These are phyloP conservation scores for Cephalophus harveyi DNA, from an alignment of 2,113 vertebrate species.

Conservation along the genomic window DNA sequence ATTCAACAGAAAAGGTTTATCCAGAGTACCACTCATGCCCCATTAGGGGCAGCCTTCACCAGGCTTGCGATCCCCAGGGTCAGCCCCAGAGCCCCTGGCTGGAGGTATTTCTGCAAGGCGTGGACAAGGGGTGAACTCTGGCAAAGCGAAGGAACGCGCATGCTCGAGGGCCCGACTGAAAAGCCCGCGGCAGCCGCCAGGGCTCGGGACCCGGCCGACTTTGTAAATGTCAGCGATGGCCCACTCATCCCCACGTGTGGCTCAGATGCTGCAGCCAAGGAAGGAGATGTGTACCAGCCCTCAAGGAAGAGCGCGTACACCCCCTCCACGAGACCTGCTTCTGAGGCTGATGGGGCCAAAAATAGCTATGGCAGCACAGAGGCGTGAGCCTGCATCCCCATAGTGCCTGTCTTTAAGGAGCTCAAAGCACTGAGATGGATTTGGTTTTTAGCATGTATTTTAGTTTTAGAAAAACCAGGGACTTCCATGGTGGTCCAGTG, in stretches of 20 bases:
- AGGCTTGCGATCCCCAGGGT: neutral
- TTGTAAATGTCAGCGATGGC: neutral
- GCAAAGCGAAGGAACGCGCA: neutral
- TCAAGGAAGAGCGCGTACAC: neutral
- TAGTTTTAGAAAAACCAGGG: conserved; percentile 26
- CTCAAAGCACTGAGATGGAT: neutral
- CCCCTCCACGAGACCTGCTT: neutral
- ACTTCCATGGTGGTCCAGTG: neutral
- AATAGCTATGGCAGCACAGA: conserved; percentile 18
- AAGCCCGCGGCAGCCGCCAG: accelerated
- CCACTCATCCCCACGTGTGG: neutral
- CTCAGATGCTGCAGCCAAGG: neutral
- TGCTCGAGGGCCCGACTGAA: accelerated
- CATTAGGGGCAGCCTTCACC: too few relatives aligned
- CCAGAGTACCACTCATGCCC: neutral
- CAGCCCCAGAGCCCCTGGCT: neutral
- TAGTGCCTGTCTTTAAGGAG: neutral
- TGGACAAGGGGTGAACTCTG: neutral
- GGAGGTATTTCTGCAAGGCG: neutral
- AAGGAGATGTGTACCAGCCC: neutral
- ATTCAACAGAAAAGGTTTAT: neutral
- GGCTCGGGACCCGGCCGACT: neutral
- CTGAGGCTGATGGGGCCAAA: neutral
- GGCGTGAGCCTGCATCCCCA: neutral
- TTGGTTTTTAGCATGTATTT: conserved; percentile 20